Evolutionary conservation across 2,888 invertebrate species (phyloP).

Genomic region (Dolichopus griseipennis): DNA sequence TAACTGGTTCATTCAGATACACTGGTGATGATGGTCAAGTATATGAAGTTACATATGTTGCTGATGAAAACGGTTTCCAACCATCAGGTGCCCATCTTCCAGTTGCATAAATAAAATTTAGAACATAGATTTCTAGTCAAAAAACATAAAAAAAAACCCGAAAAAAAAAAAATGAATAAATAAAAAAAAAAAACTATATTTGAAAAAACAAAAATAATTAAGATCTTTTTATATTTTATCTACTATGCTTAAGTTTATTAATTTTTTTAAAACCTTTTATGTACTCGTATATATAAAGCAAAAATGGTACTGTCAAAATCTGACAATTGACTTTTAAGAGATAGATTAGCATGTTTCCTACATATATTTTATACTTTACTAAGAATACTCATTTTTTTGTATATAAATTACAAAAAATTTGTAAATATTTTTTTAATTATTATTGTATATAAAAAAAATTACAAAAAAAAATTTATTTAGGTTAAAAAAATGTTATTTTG

Average conservation of each 20-base stretch:
- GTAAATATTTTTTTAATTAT: neutral
- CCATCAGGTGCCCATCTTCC: slow-evolving; percentile 42
- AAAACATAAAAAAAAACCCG: neutral
- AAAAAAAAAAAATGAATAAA: neutral
- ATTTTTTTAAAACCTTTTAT: no score
- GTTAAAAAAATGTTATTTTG: no score
- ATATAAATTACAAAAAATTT: neutral
- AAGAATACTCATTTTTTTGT: neutral
- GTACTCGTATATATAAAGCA: no score
- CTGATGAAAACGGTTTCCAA: slow-evolving; percentile 32
- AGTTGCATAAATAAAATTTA: slow-evolving; percentile 12
- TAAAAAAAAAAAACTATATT: neutral
- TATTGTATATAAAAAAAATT: no score
- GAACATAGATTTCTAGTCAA: neutral
- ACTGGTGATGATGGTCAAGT: slow-evolving; percentile 46
- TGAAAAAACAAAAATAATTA: neutral
- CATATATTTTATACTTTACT: no score
- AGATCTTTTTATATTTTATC: no score
- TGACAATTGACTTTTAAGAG: neutral
- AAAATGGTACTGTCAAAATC: neutral
- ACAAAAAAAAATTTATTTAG: no score
- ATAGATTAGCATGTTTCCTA: no score
- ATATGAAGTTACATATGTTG: slow-evolving; percentile 45
- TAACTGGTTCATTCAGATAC: slow-evolving; percentile 45
- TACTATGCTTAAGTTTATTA: no score